Percentiles rank a stretch among this genome's conserved stretches.
Evolutionary conservation across 2,113 vertebrate genomes (phyloP).

Genomic region (Datnioides undecimradiatus): DNA sequence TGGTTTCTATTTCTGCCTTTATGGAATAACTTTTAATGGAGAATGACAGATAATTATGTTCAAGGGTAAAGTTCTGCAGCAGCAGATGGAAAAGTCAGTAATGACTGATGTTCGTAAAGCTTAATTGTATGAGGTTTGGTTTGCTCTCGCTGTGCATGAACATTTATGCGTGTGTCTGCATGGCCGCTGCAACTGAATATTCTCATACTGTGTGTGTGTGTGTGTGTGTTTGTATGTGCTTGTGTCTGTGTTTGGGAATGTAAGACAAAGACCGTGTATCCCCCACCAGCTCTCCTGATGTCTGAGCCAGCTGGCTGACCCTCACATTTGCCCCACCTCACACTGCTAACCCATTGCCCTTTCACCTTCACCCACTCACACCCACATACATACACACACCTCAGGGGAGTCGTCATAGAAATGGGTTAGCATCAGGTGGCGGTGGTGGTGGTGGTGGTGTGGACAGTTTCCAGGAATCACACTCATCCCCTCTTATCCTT

Average conservation of each 20-base stretch:
- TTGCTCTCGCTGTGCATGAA: neutral
- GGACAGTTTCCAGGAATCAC: constrained; percentile 55
- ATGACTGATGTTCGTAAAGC: neutral
- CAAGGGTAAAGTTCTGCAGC: neutral
- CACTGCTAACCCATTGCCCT: constrained; percentile 31
- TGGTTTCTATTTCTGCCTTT: neutral
- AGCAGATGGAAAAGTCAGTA: neutral
- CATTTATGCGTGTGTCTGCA: neutral
- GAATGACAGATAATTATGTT: neutral
- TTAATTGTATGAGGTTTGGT: neutral
- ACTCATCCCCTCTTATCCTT: constrained; percentile 45
- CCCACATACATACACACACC: neutral
- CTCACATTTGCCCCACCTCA: constrained; percentile 22
- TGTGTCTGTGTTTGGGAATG: constrained; percentile 12
- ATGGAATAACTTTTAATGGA: neutral
- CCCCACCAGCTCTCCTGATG: constrained; percentile 8
- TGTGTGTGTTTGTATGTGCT: neutral
- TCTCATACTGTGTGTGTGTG: constrained; percentile 1
- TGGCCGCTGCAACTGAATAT: neutral
- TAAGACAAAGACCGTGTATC: constrained; percentile 23
- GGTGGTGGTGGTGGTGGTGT: neutral
- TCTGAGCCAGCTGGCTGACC: constrained; percentile 59
- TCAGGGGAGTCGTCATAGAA: constrained; percentile 17
- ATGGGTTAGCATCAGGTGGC: neutral
- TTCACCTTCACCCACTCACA: constrained; percentile 26